Evolutionary conservation across 2,797 vertebrate genomes (phyloP), one percentile per base, ranked within the genome.

Genomic region (Arrhamphus sclerolepis): DNA sequence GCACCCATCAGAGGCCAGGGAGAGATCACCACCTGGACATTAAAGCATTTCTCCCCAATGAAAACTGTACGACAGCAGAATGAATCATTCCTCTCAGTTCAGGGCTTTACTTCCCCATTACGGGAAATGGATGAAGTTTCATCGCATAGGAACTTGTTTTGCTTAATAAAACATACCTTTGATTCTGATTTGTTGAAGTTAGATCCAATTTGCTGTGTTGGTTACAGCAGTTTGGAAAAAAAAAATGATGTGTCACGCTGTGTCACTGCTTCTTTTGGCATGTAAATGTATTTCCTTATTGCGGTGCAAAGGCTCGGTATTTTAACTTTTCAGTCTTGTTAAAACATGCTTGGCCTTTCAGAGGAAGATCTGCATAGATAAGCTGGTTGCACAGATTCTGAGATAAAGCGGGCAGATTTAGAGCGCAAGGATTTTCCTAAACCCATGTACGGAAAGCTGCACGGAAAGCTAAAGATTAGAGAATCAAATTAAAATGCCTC

Each of bases 91-190:
- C 72, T 63, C 59, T 86, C 63, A 8, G 39, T 79, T 73, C 43
- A 66, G 44, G 59, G 55, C 80, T 65, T 62, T 24, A 77, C 75
- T 87, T 89, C 77, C 74, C 59, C 81, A 76, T 90, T 82, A 82
- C 54, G 56, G 85, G 89, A 91, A 91, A 74, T 70, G 48, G 65
- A 70, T 72, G 76, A 46, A 26, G 71, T 87, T 91, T 91, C 87
- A 82, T 88, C 80, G 85, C 72, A 83, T 58, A 82, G 83, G 71
- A 87, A 86, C 82, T 86, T 52, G 0, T 69, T 88, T 81, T 80
- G 7, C 75, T 87, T 88, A 88, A 88, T 83, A 86, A 82, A 76
- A 54, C 75, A 68, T 82, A 85, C 74, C 77, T 83, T 57, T 77
- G 38, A 56, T 46, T 75, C 46, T 52, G 70, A 74, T 46, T 78